Conservation (phyloP, 2,113 vertebrate genomes). For the Cheilinus undulatus region DNA sequence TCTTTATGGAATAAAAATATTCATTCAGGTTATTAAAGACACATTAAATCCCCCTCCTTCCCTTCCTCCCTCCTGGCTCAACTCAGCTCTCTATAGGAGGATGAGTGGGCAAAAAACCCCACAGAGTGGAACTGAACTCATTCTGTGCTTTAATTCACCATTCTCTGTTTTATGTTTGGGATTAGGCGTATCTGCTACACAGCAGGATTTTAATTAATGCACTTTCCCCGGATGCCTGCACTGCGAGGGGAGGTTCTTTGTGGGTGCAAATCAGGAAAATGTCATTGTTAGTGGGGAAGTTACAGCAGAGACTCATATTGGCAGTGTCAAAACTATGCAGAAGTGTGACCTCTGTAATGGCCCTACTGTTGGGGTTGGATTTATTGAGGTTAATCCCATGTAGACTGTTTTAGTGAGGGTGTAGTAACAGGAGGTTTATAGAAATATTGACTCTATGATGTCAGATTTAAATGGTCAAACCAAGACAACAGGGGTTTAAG, state of each 20-base stretch:
- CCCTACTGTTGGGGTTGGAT: constrained; percentile 35
- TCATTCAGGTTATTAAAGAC: constrained; percentile 59
- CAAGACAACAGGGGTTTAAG: background rate
- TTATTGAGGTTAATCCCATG: constrained; percentile 31
- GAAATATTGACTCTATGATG: background rate
- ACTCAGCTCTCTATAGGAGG: constrained; percentile 39
- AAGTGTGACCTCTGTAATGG: constrained; percentile 38
- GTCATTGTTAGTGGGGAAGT: constrained; percentile 70
- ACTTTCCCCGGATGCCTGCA: constrained; percentile 38
- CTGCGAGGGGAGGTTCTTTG: constrained; percentile 52
- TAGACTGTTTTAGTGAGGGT: constrained; percentile 9
- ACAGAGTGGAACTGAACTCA: constrained; percentile 67
- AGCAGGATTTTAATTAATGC: constrained; percentile 83
- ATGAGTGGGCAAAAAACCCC: constrained; percentile 54
- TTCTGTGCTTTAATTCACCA: constrained; percentile 71
- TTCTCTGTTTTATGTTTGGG: constrained; percentile 72
- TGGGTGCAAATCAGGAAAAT: constrained; percentile 66
- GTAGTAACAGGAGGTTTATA: constrained; percentile 5
- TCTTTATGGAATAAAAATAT: constrained; percentile 57
- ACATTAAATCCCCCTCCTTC: constrained; percentile 23
- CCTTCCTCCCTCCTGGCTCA: constrained; percentile 25
- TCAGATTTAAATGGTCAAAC: background rate
- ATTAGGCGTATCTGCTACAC: constrained; percentile 77
- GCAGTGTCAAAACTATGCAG: constrained; percentile 30
- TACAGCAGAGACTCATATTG: constrained; percentile 33